These are phyloP conservation scores for Antennarius maculatus DNA, from an alignment of 2,797 vertebrate genomes.

Conservation along the genomic window DNA sequence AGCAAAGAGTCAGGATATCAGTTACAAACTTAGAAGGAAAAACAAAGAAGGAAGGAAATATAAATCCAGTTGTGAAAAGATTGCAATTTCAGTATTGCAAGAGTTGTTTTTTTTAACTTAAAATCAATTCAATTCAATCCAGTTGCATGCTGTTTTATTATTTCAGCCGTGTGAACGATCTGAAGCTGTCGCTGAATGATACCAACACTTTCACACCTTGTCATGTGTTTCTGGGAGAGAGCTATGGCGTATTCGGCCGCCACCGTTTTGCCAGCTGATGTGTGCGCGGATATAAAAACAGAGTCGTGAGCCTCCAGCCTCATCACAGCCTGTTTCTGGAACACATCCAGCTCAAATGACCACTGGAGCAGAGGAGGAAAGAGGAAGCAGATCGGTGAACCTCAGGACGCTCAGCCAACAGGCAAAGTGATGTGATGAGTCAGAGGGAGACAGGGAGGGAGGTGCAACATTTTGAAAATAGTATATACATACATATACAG, in stretches of 20 bases:
- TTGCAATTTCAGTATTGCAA: no score
- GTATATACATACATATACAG: neutral
- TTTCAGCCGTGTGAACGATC: no score
- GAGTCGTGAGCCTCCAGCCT: constrained; percentile 89
- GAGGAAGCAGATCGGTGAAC: constrained; percentile 14
- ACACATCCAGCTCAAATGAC: constrained; percentile 91
- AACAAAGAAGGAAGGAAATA: neutral
- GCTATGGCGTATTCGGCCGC: constrained; percentile 95
- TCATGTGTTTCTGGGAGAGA: constrained; percentile 94
- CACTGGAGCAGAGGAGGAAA: constrained; percentile 76
- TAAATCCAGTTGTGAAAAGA: no score
- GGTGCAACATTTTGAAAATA: neutral
- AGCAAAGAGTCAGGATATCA: neutral
- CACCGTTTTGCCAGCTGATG: constrained; percentile 92
- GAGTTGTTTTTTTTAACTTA: neutral
- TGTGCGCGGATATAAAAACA: constrained; percentile 92
- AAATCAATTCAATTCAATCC: no score
- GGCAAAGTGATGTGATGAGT: constrained; percentile 6
- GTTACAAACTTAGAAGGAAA: neutral
- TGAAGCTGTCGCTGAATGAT: no score
- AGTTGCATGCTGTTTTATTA: no score
- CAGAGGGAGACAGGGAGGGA: neutral
- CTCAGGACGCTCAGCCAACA: neutral
- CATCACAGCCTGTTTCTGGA: constrained; percentile 94
- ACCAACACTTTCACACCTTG: constrained; percentile 77